A percentile compares a stretch with the other conserved stretches of the same genome.
Evolutionary conservation across 1,140 invertebrate species (phyloP).

Genomic region (Propsilocerus akamusi): DNA sequence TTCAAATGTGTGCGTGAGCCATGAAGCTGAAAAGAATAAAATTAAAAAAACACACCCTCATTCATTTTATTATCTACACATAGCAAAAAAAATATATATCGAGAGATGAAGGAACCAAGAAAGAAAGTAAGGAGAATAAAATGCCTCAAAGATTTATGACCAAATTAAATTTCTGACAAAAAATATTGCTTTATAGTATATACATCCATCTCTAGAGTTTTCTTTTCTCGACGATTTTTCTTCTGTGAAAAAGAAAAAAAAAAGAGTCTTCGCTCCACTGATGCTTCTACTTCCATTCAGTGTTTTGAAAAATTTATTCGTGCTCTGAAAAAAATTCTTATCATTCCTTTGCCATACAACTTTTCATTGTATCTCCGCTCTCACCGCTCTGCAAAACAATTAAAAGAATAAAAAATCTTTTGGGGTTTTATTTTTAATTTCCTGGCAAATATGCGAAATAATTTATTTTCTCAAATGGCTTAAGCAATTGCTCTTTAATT

Average conservation of each 20-base stretch:
- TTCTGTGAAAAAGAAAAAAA: background rate
- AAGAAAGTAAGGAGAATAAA: conserved; percentile 1
- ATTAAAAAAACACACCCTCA: conserved; percentile 1
- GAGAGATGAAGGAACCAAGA: background rate
- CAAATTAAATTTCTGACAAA: conserved; percentile 4
- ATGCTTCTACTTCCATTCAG: too few relatives aligned
- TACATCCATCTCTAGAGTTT: conserved; percentile 1
- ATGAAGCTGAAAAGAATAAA: background rate
- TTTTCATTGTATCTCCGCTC: too few relatives aligned
- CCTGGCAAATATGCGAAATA: too few relatives aligned
- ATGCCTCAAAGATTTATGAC: conserved; percentile 3
- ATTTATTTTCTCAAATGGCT: too few relatives aligned
- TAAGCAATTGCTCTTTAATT: too few relatives aligned
- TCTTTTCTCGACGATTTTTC: background rate
- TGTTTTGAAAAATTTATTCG: too few relatives aligned
- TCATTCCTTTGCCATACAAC: too few relatives aligned
- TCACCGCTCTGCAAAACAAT: too few relatives aligned
- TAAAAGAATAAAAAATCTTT: too few relatives aligned
- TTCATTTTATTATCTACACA: background rate
- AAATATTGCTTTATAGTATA: conserved; percentile 1
- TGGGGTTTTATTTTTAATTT: too few relatives aligned
- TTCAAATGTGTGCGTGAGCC: background rate
- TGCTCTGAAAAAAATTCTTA: too few relatives aligned
- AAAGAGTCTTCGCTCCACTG: too few relatives aligned
- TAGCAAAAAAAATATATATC: background rate